These are phyloP conservation scores for Corapipo altera DNA, from an alignment of 2,113 vertebrate species.

Conservation along the genomic window DNA sequence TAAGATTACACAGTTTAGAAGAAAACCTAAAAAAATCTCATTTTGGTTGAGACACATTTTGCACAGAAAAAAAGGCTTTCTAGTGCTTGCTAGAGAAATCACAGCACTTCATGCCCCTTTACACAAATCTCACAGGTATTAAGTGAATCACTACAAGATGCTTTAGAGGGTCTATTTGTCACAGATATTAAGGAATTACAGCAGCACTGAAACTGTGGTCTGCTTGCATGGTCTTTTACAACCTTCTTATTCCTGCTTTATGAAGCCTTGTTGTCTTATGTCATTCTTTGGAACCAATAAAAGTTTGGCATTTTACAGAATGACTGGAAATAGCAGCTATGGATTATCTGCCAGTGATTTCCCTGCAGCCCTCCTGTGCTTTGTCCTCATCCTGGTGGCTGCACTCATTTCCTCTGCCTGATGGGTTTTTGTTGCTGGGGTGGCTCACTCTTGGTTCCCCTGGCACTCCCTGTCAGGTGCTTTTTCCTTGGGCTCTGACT, in stretches of 20 bases:
- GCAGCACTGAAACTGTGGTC: not conserved
- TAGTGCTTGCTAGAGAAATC: not conserved
- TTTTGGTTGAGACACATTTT: not conserved
- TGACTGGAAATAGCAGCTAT: not conserved
- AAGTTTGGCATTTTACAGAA: not conserved
- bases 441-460: not conserved
- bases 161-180: not conserved
- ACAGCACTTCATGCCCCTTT: not conserved
- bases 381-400: not conserved
- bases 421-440: not conserved
- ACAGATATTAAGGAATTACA: not conserved
- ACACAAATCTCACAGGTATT: not conserved
- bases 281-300: not conserved
- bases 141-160: not conserved
- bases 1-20: not conserved
- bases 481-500: not conserved
- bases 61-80: not conserved
- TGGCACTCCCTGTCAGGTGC: rapidly evolving
- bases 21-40: not conserved
- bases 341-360: not conserved
- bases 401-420: rapidly evolving
- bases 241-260: not conserved
- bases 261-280: not conserved
- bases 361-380: not conserved
- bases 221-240: not conserved